A percentile compares a stretch with the other conserved stretches of the same genome.
phyloP scores from a whole-genome alignment of 2,113 vertebrate species.

The Balaeniceps rex region DNA sequence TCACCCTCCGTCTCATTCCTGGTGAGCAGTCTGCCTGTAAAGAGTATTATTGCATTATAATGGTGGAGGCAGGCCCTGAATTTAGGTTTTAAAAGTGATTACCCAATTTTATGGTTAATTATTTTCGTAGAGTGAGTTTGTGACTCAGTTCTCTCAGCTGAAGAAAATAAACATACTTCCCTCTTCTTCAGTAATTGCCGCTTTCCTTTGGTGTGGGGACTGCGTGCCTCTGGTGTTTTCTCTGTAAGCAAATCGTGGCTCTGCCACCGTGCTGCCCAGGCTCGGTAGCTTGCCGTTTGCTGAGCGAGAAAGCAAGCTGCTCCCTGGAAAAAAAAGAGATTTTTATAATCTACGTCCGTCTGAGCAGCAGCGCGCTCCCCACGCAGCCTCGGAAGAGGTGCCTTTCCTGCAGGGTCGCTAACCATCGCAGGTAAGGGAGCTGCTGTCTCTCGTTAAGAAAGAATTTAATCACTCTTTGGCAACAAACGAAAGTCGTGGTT shows the following conservation, averaged over 20 bases:
- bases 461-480: not conserved
- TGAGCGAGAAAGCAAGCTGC: not conserved
- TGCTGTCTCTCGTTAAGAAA: not conserved
- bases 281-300: not conserved
- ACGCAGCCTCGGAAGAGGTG: not conserved
- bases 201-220: not conserved
- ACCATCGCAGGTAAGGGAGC: not conserved
- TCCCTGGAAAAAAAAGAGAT: not conserved
- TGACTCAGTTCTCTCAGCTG: no score
- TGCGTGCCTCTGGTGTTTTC: not conserved
- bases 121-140: not conserved
- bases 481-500: not conserved
- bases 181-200: not conserved
- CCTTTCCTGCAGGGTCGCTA: not conserved
- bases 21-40: not conserved
- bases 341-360: not conserved
- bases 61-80: not conserved
- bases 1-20: not conserved
- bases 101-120: not conserved
- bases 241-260: not conserved
- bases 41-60: not conserved
- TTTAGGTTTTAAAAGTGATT: no score
- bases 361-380: not conserved
- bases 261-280: not conserved
- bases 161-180: not conserved